Conservation (phyloP, 2,797 vertebrate species). For the Antennarius maculatus region DNA sequence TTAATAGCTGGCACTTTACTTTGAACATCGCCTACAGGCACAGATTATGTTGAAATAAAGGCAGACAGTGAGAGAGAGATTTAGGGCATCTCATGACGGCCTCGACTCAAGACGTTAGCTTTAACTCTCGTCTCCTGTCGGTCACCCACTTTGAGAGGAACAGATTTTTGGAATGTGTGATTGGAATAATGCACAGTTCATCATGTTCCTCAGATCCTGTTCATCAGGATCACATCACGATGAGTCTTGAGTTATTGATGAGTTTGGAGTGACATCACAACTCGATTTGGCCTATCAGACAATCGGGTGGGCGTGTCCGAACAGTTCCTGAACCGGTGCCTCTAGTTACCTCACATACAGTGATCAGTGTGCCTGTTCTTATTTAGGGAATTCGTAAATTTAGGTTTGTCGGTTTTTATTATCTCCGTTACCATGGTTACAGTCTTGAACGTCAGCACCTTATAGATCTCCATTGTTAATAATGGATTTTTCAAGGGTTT, state of each 20-base stretch:
- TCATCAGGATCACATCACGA: neutral
- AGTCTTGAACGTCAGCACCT: too few species aligned
- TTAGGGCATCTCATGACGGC: constrained; percentile 44
- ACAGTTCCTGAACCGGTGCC: too few species aligned
- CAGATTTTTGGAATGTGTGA: constrained; percentile 1
- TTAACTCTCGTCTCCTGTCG: constrained; percentile 31
- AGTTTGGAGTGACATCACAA: constrained; percentile 28
- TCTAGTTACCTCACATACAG: too few species aligned
- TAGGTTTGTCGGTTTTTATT: too few species aligned
- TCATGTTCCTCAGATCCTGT: neutral
- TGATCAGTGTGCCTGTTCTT: too few species aligned
- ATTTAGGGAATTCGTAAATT: too few species aligned
- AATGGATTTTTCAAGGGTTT: too few species aligned
- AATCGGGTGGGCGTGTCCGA: too few species aligned
- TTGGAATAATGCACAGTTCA: constrained; percentile 29
- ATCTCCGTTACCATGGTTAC: too few species aligned
- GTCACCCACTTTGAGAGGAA: constrained; percentile 28
- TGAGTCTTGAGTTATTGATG: constrained; percentile 29
- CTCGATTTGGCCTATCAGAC: too few species aligned
- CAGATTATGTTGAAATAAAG: constrained; percentile 65
- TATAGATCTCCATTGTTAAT: too few species aligned
- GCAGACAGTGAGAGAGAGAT: constrained; percentile 61
- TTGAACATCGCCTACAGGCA: constrained; percentile 60
- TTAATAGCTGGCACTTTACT: constrained; percentile 68
- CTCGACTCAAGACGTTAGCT: constrained; percentile 39